Evolutionary conservation across 64 coral and sea anemone species (phyloP).

Genomic region (Dendrophyllia cribrosa): DNA sequence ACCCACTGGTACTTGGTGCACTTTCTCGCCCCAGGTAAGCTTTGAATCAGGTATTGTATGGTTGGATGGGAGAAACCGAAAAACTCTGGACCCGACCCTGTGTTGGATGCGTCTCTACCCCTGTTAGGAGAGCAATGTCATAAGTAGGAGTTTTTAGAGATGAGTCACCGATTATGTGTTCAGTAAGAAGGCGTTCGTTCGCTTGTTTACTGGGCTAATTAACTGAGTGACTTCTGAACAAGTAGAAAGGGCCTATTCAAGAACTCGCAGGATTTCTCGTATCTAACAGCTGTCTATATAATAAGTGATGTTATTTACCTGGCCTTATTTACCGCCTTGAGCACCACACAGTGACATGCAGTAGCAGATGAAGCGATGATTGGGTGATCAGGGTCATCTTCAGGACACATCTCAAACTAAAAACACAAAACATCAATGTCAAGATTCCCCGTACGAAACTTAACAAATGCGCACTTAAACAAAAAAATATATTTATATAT

Average conservation of each 20-base stretch:
- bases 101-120: conserved; percentile 95
- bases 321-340: conserved; percentile 96
- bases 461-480: background rate
- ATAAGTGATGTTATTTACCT: conserved; percentile 56
- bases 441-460: background rate
- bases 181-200: too few species aligned
- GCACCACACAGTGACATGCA: conserved; percentile 97
- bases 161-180: too few species aligned
- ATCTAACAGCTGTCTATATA: too few species aligned
- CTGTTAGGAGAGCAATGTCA: conserved; percentile 47
- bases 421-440: background rate
- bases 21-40: conserved; percentile 89
- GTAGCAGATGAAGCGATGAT: conserved; percentile 96
- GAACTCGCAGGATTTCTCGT: too few species aligned
- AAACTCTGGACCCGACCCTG: conserved; percentile 98
- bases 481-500: too few species aligned
- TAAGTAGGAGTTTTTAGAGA: background rate
- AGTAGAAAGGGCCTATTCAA: too few species aligned
- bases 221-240: too few species aligned
- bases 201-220: too few species aligned
- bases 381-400: conserved; percentile 94
- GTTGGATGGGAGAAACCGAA: conserved; percentile 99
- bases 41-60: conserved; percentile 98
- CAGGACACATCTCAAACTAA: conserved; percentile 99
- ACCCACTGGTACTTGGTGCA: conserved; percentile 99